phyloP scores from a whole-genome alignment of 2,113 vertebrate species.

The Pelodiscus sinensis region DNA sequence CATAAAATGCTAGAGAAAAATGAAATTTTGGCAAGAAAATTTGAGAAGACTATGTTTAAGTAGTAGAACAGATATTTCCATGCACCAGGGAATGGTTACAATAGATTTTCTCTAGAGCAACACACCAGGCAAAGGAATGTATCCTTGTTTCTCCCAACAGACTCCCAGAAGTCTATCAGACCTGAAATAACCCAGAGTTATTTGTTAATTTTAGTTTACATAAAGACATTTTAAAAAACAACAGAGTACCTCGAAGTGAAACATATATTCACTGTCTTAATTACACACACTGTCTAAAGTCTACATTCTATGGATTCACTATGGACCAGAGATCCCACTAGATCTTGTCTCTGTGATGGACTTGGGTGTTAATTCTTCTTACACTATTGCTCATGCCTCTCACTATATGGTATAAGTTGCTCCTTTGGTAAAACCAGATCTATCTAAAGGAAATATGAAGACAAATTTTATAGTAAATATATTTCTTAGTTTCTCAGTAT shows the following conservation, averaged over 20 bases:
- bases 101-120: neutral
- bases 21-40: neutral
- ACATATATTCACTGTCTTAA: neutral
- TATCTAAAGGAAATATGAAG: neutral
- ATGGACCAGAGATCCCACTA: fast-evolving
- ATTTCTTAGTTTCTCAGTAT: neutral
- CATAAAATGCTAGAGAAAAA: neutral
- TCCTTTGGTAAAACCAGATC: neutral
- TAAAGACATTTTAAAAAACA: neutral
- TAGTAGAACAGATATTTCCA: neutral
- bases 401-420: neutral
- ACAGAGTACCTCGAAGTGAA: neutral
- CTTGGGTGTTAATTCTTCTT: neutral
- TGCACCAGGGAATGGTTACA: neutral
- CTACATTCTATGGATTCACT: neutral
- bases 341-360: neutral
- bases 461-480: neutral
- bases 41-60: neutral
- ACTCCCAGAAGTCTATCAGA: neutral
- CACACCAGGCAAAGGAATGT: neutral
- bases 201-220: neutral
- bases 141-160: neutral
- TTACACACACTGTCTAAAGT: neutral
- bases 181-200: neutral
- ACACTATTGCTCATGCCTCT: neutral